These are phyloP conservation scores for Loris lydekkerianus DNA, from an alignment of 2,797 vertebrate species.

Conservation along the genomic window DNA sequence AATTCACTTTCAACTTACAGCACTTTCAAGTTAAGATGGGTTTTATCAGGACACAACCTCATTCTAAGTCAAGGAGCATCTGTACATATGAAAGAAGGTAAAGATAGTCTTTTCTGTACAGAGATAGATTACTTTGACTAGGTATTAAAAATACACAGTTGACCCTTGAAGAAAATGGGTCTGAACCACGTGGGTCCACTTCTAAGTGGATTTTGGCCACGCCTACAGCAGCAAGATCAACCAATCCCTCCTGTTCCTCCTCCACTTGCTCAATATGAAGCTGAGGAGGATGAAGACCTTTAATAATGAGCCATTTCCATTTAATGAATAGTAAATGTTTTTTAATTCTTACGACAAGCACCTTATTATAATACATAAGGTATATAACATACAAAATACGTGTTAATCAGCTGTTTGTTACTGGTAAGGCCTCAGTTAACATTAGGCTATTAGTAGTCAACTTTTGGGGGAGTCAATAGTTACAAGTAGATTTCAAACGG, in stretches of 20 bases:
- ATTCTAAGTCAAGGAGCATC: neutral
- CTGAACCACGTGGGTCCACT: neutral
- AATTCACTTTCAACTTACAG: neutral
- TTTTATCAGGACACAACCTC: neutral
- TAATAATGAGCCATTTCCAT: neutral
- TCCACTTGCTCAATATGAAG: neutral
- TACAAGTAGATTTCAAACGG: neutral
- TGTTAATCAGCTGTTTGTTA: neutral
- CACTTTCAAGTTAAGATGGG: neutral
- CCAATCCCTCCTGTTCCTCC: neutral
- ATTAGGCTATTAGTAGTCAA: neutral
- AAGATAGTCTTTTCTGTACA: neutral
- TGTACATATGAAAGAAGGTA: neutral
- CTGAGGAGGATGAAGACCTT: neutral
- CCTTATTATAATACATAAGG: neutral
- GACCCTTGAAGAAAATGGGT: neutral
- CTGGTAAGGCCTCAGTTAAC: neutral
- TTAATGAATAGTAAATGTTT: neutral
- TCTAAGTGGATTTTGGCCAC: too few relatives aligned
- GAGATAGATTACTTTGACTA: slow-evolving; percentile 2
- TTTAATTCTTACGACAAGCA: neutral
- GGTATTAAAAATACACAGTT: neutral
- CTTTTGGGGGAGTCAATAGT: neutral
- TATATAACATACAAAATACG: neutral
- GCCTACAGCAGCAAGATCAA: neutral